Percentiles rank a stretch among this genome's conserved stretches.
phyloP scores from a whole-genome alignment of 2,888 invertebrate species.

The Bruchidius siliquastri region DNA sequence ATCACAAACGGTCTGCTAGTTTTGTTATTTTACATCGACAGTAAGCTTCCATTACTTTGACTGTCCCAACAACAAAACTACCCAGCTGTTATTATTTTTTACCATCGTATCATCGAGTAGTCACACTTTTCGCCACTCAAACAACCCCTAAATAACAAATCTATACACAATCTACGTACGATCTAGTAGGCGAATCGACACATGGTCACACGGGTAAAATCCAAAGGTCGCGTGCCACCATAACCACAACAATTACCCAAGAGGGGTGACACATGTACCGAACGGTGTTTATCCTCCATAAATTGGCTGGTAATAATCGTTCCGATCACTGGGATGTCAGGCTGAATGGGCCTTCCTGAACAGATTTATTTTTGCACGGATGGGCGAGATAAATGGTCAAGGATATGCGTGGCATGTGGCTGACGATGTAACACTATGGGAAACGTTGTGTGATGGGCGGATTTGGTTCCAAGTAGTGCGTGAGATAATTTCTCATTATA shows the following conservation, averaged over 20 bases:
- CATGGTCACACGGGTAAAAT: not conserved
- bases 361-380: constrained; percentile 7
- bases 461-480: not conserved
- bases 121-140: not conserved
- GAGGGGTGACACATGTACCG: constrained; percentile 1
- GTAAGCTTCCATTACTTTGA: no score
- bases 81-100: not conserved
- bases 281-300: constrained; percentile 4
- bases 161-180: not conserved
- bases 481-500: no score
- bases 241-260: constrained; percentile 2
- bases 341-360: not conserved
- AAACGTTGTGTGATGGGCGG: not conserved
- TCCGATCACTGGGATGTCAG: not conserved
- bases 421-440: not conserved
- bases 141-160: not conserved
- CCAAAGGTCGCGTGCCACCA: not conserved
- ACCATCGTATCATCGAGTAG: not conserved
- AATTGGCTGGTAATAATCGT: constrained; percentile 7
- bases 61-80: no score
- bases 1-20: no score
- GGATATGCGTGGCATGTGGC: not conserved
- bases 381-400: not conserved
- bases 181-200: not conserved
- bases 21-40: no score